phyloP scores from a whole-genome alignment of 2,888 invertebrate genomes.

The Tipula confusa region DNA sequence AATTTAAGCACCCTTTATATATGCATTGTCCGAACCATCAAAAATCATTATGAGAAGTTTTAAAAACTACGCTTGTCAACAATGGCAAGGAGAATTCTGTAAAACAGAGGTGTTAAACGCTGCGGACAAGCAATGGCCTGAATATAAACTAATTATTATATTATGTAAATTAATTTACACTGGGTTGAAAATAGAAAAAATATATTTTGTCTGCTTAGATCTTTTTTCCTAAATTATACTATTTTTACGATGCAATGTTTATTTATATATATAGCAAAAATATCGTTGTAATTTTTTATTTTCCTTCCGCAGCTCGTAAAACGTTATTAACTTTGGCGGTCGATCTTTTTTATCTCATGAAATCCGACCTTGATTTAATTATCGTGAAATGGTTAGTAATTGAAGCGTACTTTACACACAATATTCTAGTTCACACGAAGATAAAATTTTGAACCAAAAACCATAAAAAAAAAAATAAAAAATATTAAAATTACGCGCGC shows the following conservation, averaged over 20 bases:
- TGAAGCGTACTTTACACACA: background rate
- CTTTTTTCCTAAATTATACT: background rate
- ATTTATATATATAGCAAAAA: background rate
- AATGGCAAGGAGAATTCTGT: no score
- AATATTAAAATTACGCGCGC: background rate
- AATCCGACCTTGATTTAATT: background rate
- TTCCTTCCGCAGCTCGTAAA: background rate
- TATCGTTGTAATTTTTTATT: background rate
- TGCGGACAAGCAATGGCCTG: no score
- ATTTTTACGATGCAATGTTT: background rate
- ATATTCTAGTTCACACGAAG: background rate
- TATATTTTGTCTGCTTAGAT: background rate
- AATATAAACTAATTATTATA: no score
- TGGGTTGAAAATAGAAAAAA: background rate
- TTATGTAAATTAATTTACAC: background rate
- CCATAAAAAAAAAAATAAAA: background rate
- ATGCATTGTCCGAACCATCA: no score
- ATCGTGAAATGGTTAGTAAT: background rate
- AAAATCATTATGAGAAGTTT: no score
- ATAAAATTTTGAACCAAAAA: background rate
- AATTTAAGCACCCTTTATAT: no score
- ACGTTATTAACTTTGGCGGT: background rate
- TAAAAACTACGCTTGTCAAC: no score
- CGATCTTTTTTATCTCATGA: background rate
- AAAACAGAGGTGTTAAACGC: no score